These are phyloP conservation scores for Tapirus indicus DNA, from an alignment of 2,797 vertebrate genomes.

Conservation along the genomic window DNA sequence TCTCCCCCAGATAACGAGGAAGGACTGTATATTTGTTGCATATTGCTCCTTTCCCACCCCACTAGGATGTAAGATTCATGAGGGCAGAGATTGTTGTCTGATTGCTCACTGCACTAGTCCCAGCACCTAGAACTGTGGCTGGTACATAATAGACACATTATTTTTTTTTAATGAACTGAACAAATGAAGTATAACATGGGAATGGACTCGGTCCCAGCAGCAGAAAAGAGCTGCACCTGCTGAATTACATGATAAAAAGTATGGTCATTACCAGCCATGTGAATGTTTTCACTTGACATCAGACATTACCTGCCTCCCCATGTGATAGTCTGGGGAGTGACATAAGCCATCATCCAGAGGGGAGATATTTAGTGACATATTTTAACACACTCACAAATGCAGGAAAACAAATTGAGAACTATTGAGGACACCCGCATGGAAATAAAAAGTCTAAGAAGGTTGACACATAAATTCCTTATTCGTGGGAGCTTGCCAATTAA, in stretches of 20 bases:
- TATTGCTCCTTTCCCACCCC: not conserved
- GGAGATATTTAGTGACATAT: constrained; percentile 3
- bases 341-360: not conserved
- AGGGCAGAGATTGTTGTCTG: not conserved
- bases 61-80: not conserved
- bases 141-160: not conserved
- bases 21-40: not conserved
- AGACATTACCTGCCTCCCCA: not conserved
- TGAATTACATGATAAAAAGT: not conserved
- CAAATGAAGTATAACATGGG: not conserved
- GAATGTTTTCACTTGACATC: not conserved
- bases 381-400: constrained; percentile 3
- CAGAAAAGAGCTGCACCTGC: not conserved
- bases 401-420: not conserved
- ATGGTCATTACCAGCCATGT: not conserved
- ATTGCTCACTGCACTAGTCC: not conserved
- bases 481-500: not conserved
- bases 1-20: too few relatives aligned
- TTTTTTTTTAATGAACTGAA: not conserved
- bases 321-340: not conserved
- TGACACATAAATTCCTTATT: constrained; percentile 10
- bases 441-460: constrained; percentile 1
- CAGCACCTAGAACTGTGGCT: not conserved
- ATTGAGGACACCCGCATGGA: not conserved
- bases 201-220: not conserved